Conservation (phyloP, 2,888 invertebrate species). For the Agelastica alni region DNA sequence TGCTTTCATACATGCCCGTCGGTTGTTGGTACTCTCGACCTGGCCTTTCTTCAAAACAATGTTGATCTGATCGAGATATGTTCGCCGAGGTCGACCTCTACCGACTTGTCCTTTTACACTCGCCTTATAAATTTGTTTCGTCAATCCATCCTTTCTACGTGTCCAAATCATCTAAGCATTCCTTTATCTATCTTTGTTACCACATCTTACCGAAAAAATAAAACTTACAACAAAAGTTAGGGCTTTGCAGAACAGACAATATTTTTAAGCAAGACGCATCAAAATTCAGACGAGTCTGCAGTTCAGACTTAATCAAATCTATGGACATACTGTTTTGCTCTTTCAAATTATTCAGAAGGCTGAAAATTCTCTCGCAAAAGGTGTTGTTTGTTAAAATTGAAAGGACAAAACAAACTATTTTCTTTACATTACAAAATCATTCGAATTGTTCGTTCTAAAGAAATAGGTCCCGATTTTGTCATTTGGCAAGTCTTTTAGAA, state of each 20-base stretch:
- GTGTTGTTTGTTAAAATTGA: slow-evolving; percentile 8
- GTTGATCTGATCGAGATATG: no score
- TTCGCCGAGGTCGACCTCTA: no score
- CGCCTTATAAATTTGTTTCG: no score
- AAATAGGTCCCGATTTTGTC: slow-evolving; percentile 9
- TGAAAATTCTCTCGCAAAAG: slow-evolving; percentile 10
- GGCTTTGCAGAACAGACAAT: not conserved
- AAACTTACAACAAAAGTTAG: no score
- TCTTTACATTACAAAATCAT: not conserved
- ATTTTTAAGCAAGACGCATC: not conserved
- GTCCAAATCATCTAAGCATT: no score
- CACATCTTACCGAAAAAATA: no score
- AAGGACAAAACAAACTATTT: slow-evolving; percentile 3
- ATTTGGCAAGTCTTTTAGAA: slow-evolving; percentile 8
- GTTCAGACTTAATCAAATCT: not conserved
- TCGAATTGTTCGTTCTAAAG: not conserved
- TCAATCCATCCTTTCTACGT: no score
- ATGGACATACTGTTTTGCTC: not conserved
- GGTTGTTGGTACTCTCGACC: no score
- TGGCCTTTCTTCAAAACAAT: no score
- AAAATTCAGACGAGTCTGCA: not conserved
- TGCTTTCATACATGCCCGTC: no score
- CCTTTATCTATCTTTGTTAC: no score
- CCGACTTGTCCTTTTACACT: no score
- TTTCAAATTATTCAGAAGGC: not conserved